phyloP scores from a whole-genome alignment of 1,140 invertebrate species.

The Euschistus heros region DNA sequence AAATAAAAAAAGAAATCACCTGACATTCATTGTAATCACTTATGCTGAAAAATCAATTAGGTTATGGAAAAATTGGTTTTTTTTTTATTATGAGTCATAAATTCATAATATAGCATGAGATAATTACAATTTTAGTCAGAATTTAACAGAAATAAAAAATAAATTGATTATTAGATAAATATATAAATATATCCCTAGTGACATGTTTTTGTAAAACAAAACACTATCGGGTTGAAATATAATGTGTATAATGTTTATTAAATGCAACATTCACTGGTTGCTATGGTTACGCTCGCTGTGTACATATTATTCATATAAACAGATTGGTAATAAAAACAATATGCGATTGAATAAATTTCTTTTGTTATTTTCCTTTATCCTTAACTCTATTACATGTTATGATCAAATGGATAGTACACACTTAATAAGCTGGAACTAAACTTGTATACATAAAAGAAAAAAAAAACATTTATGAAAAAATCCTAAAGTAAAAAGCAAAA shows the following conservation, averaged over 20 bases:
- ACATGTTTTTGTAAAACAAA: slow-evolving; percentile 26
- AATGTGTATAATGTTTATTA: slow-evolving; percentile 24
- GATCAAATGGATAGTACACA: too few relatives aligned
- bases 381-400: too few relatives aligned
- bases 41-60: slow-evolving; percentile 11
- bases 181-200: slow-evolving; percentile 27
- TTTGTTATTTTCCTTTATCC: slow-evolving; percentile 1
- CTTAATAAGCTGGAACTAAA: too few relatives aligned
- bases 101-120: slow-evolving; percentile 9
- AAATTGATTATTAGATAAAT: slow-evolving; percentile 26
- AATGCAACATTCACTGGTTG: slow-evolving; percentile 20
- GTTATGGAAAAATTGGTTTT: slow-evolving; percentile 2
- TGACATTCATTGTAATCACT: slow-evolving; percentile 15
- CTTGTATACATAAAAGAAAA: too few relatives aligned
- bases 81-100: slow-evolving; percentile 7
- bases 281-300: slow-evolving; percentile 25
- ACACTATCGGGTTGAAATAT: slow-evolving; percentile 24
- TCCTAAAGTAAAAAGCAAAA: too few relatives aligned
- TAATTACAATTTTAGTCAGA: slow-evolving; percentile 13
- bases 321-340: slow-evolving; percentile 26
- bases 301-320: slow-evolving; percentile 27
- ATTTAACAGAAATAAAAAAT: slow-evolving; percentile 17
- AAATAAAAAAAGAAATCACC: too few relatives aligned
- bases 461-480: too few relatives aligned
- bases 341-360: slow-evolving; percentile 21